Conservation (phyloP, 2,797 vertebrate genomes). For the Enteromius radiatus region DNA sequence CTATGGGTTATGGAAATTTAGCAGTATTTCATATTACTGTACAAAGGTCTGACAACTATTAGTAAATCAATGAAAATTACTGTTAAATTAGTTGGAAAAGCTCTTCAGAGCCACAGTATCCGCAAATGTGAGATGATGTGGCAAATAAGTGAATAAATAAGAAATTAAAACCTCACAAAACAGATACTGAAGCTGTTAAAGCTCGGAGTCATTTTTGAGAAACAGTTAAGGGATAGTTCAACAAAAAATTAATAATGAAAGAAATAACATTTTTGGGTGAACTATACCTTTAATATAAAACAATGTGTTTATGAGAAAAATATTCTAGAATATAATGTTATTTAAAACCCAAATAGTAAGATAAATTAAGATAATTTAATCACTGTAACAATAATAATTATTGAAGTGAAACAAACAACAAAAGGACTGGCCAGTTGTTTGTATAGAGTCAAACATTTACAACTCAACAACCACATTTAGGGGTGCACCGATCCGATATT, state of each 20-base stretch:
- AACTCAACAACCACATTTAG: too few relatives aligned
- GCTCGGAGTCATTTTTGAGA: neutral
- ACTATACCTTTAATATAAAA: slow-evolving; percentile 1
- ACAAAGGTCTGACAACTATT: neutral
- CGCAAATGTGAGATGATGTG: neutral
- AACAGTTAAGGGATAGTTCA: neutral
- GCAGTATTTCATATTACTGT: neutral
- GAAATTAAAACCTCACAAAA: slow-evolving; percentile 9
- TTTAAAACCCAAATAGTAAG: neutral
- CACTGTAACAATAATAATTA: neutral
- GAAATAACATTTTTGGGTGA: neutral
- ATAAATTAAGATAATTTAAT: neutral
- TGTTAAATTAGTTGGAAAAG: slow-evolving; percentile 5
- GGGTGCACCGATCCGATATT: too few relatives aligned
- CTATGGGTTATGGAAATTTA: slow-evolving; percentile 14
- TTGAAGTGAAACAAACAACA: neutral
- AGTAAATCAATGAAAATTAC: neutral
- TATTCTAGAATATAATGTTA: neutral
- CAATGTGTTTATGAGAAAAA: neutral
- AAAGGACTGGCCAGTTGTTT: neutral
- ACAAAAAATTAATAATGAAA: neutral
- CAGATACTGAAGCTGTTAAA: slow-evolving; percentile 7
- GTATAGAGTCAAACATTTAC: neutral
- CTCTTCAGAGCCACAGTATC: slow-evolving; percentile 14
- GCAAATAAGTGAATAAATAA: neutral